phyloP scores from a whole-genome alignment of 2,888 invertebrate species.

The Thumatha senex region DNA sequence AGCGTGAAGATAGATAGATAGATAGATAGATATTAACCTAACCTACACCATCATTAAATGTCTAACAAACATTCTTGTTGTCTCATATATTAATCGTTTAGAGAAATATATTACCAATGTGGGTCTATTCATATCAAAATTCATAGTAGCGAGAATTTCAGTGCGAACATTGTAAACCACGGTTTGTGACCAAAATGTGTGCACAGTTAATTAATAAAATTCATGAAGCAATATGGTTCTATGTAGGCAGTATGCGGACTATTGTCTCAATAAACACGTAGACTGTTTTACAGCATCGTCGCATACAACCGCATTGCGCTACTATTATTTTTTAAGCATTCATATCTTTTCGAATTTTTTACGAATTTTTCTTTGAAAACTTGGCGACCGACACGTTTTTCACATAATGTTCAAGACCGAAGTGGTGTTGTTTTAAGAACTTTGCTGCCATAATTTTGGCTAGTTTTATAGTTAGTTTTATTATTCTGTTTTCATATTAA shows the following conservation, averaged over 20 bases:
- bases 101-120: slow-evolving; percentile 1
- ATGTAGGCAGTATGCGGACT: neutral
- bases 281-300: slow-evolving; percentile 29
- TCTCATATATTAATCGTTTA: too few species aligned
- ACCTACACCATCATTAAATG: too few species aligned
- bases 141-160: slow-evolving; percentile 4
- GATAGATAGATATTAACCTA: neutral
- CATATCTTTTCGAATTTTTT: slow-evolving; percentile 32
- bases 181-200: slow-evolving; percentile 13
- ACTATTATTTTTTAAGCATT: slow-evolving; percentile 31
- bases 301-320: slow-evolving; percentile 61
- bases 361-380: slow-evolving; percentile 26
- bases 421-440: neutral
- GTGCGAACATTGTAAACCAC: slow-evolving; percentile 10
- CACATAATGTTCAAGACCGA: neutral
- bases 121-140: neutral
- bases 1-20: too few species aligned
- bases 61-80: too few species aligned
- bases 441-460: slow-evolving; percentile 20
- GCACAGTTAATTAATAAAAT: slow-evolving; percentile 22
- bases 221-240: too few species aligned
- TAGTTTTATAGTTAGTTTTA: slow-evolving; percentile 13
- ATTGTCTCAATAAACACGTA: slow-evolving; percentile 19
- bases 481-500: too few species aligned
- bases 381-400: slow-evolving; percentile 12